Evolutionary conservation across 2,888 invertebrate genomes (phyloP), one percentile per base, ranked within the genome.

Genomic region (Liposcelis brunnea): DNA sequence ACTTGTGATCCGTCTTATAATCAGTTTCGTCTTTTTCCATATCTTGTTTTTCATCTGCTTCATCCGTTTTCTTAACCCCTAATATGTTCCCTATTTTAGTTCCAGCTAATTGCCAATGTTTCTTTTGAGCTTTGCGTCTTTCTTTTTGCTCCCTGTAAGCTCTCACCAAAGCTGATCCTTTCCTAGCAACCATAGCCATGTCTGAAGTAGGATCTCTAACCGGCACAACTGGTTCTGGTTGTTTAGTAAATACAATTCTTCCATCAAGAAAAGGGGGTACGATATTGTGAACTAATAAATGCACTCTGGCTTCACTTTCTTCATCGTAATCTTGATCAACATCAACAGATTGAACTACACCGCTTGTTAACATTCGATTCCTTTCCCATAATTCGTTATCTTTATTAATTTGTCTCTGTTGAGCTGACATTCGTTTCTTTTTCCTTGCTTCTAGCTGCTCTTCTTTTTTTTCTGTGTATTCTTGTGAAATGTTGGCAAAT

Each of bases 341-440:
- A 56, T 83, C 85, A 33, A 89, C 76, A 21, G 84, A 80, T 58
- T 83, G 83, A 1, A 95, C 93, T 1, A 94, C 94, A 14, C 97
- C 89, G 21, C 85, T 86, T 5, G 94, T 86, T 19, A 95, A 71
- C 90, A 98, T 91, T 51, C 98, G 75, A 69, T 98, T 97, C 18
- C 93, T 75, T 65, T 99, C 98, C 98, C 98, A 98, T 53, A 93
- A 69, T 60, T 97, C 97, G 63, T 95, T 98, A 68, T 98, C 97
- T 64, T 89, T 89, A 64, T 95, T 93, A 55, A 94, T 94, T 67
- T 97, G 95, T 48, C 94, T 74, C 55, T 97, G 84, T 54, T 93
- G 90, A 0, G 95, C 95, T 0, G 94, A 93, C 61, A 98, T 79
- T 43, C 91, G 75, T 58, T 91, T 86, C 56, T 89, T 89, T 50